Percentiles rank a stretch among this genome's conserved stretches.
These are phyloP conservation scores for Phyllopteryx taeniolatus DNA, from an alignment of 2,113 vertebrate genomes.

Conservation along the genomic window DNA sequence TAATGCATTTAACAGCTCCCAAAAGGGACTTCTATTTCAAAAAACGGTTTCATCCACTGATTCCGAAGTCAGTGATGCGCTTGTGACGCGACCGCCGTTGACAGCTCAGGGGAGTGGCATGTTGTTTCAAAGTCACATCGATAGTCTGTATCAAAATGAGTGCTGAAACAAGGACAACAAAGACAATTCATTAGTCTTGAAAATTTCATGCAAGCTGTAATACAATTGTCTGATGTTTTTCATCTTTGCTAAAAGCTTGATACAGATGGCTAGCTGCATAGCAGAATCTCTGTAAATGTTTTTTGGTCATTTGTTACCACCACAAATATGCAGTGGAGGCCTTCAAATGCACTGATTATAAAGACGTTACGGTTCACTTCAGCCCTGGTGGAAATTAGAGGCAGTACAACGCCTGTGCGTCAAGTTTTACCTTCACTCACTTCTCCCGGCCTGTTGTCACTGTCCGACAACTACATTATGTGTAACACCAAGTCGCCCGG, in stretches of 20 bases:
- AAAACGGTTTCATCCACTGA: constrained; percentile 46
- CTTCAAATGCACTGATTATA: background rate
- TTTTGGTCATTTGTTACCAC: background rate
- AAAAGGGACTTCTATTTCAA: constrained; percentile 52
- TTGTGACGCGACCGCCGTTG: constrained; percentile 41
- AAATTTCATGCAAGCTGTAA: constrained; percentile 21
- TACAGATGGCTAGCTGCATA: constrained; percentile 21
- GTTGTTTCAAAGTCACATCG: constrained; percentile 28
- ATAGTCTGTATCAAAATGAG: constrained; percentile 30
- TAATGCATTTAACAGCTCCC: constrained; percentile 70
- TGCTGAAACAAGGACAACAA: constrained; percentile 17
- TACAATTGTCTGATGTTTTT: constrained; percentile 16
- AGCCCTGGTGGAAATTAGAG: too few relatives aligned
- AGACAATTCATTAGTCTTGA: constrained; percentile 15
- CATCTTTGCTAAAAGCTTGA: background rate
- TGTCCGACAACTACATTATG: too few relatives aligned
- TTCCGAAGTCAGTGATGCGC: constrained; percentile 47
- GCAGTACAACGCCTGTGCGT: too few relatives aligned
- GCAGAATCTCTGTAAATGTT: constrained; percentile 6
- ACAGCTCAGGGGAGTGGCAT: constrained; percentile 47
- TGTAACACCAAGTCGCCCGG: too few relatives aligned
- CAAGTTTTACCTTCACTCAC: too few relatives aligned
- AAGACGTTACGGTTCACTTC: background rate
- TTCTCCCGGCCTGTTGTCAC: too few relatives aligned
- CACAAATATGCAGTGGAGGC: background rate